phyloP scores from a whole-genome alignment of 1,140 invertebrate species.

The Aphaenogaster rudis region DNA sequence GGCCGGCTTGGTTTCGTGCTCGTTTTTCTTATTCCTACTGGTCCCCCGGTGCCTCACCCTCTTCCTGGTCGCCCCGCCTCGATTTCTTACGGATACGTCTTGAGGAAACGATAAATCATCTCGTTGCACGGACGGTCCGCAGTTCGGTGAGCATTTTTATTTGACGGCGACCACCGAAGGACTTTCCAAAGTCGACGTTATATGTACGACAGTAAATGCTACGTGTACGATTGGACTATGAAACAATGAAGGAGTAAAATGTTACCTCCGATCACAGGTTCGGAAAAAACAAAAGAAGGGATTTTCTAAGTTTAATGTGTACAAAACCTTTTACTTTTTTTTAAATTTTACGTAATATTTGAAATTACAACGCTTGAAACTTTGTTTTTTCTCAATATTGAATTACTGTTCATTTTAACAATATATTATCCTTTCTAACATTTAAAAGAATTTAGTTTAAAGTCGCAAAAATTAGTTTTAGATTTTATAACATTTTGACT shows the following conservation, averaged over 20 bases:
- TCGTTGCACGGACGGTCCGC: conserved; percentile 69
- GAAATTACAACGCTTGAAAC: too few species aligned
- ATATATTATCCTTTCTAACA: neutral
- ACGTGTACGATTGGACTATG: neutral
- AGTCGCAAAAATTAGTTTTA: too few species aligned
- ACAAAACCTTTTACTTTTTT: neutral
- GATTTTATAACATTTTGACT: too few species aligned
- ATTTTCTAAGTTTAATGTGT: neutral
- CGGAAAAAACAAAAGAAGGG: neutral
- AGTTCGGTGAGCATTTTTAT: conserved; percentile 74
- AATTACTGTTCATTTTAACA: neutral
- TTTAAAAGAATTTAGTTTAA: too few species aligned
- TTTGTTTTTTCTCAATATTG: neutral
- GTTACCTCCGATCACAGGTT: neutral
- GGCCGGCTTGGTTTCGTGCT: conserved; percentile 39
- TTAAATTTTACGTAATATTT: neutral
- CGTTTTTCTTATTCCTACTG: conserved; percentile 25
- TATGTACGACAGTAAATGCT: conserved; percentile 56
- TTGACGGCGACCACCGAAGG: conserved; percentile 68
- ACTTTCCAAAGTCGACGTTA: conserved; percentile 68
- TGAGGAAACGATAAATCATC: conserved; percentile 77
- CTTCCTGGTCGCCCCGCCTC: conserved; percentile 50
- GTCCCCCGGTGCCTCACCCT: conserved; percentile 53
- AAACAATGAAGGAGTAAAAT: neutral
- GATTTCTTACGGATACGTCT: conserved; percentile 75